Evolutionary conservation across 2,888 invertebrate species (phyloP), one percentile per base, ranked within the genome.

Genomic region (Ceratothoa steindachneri): DNA sequence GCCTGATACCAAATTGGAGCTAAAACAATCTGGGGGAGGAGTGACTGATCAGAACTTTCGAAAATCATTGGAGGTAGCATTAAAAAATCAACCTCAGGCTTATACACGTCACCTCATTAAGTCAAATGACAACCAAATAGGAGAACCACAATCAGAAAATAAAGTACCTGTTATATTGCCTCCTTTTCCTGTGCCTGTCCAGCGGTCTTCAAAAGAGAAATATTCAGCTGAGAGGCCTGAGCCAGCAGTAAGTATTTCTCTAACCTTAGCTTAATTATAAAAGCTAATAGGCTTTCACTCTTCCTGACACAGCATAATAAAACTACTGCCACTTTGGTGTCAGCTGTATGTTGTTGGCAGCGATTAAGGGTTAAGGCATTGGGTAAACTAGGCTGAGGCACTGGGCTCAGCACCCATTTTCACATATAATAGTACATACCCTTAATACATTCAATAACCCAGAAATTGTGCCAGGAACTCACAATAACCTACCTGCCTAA

Each of bases 61-160:
- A 7, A 66, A 74, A 41, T 74, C 74, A 53, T 53, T 79, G 30
- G 79, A 79, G 51, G 72, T 41, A 69, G 74, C 74, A 28, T 64
- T 79, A 28, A 74, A 79, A 55, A 67, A 70, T 5, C 76, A 79
- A 69, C 67, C 72, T 12, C 68, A 74, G 29, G 68, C 72, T 9
- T 76, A 74, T 3, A 74, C 79, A 24, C 19, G 65, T 71, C 27
- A 60, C 52, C 28, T 28, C 53, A 19, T 66, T 41, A 19, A 29
- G 71, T 9, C 65, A 66, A 66, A 24, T 60, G 60, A 60, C 12
- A 22, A 52, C 9, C n/a, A 67, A 5, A 22, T 31, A 5, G 65
- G 24, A 22, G 67, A 67, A 1, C 12, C 9, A 12, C 1, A 29
- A 29, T 28, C n/a, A 0, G 66, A 31, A 64, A 69, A 22, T 55